These are phyloP conservation scores for Salvelinus alpinus DNA, from an alignment of 2,113 vertebrate species.

Conservation along the genomic window DNA sequence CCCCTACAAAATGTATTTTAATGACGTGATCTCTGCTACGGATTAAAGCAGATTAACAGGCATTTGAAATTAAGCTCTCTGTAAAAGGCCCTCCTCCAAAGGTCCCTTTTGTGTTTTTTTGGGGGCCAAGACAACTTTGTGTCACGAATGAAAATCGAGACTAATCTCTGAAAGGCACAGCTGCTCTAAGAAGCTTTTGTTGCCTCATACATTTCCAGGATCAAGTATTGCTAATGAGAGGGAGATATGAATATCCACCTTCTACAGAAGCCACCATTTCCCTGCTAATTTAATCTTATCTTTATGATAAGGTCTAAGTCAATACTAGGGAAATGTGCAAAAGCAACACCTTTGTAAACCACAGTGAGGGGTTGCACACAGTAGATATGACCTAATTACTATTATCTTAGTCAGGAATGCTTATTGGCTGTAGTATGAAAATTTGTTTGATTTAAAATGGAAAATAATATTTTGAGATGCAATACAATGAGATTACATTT, in stretches of 20 bases:
- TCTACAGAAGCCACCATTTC: no score
- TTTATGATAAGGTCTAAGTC: no score
- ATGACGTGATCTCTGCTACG: neutral
- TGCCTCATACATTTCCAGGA: neutral
- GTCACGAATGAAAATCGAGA: neutral
- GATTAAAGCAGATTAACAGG: conserved; percentile 25
- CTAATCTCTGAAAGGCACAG: neutral
- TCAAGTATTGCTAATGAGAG: neutral
- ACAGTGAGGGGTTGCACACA: no score
- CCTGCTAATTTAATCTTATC: no score
- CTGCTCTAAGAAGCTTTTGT: neutral
- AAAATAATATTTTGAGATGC: no score
- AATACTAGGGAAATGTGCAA: no score
- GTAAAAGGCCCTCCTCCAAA: conserved; percentile 8
- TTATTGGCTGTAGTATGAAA: no score
- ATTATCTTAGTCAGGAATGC: no score
- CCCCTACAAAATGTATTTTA: neutral
- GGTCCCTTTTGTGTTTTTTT: neutral
- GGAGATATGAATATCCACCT: neutral
- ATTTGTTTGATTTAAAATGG: no score
- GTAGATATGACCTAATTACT: no score
- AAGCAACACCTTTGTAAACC: no score
- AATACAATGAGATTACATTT: no score
- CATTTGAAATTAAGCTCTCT: conserved; percentile 16
- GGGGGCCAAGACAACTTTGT: neutral